Evolutionary conservation across 2,797 vertebrate species (phyloP), one percentile per base, ranked within the genome.

Genomic region (Philypnodon macrostomus): DNA sequence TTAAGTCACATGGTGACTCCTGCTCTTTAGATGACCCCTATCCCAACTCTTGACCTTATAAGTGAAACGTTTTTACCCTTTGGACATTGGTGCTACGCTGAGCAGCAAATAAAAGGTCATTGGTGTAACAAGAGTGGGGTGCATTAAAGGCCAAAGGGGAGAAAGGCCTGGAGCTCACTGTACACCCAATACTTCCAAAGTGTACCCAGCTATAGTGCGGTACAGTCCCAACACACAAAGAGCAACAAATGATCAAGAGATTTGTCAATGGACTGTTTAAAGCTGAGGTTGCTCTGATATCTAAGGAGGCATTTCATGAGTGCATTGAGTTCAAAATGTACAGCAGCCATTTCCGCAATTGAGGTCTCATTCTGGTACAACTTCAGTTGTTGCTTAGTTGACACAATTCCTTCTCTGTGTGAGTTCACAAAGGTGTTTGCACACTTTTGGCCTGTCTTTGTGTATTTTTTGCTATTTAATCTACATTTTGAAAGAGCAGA

Each of bases 41-140:
- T 49, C 18, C 35, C 59, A 65, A 81, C 58, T 45, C 42, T 58
- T 86, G 75, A 80, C 76, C 81, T 90, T 87, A 66, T 75, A 47
- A 64, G 52, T 80, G 31, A 31, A 23, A 67, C 48, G 47, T 32
- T 49, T 47, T 48, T 61, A 50, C 70, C 67, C 53, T 50, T 46
- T 27, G 44, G 77, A 70, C 79, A 80, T 51, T 64, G 33, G 53
- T 76, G 78, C 76, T 53, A 49, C 31, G 60, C 62, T 35, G 45
- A 66, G 36, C 47, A 0, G 12, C 45, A 31, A 63, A 34, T 45
- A 40, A 89, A 92, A 93, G 89, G 90, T 90, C 86, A 70, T 21
- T 58, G 49, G 63, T 91, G 92, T 91, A 95, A 95, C 76, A 68
- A 66, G 85, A 94, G 83, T 75, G 81, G 76, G 47, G 51, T 31